These are phyloP conservation scores for Ictalurus punctatus DNA, from an alignment of 2,113 vertebrate genomes.

Conservation along the genomic window DNA sequence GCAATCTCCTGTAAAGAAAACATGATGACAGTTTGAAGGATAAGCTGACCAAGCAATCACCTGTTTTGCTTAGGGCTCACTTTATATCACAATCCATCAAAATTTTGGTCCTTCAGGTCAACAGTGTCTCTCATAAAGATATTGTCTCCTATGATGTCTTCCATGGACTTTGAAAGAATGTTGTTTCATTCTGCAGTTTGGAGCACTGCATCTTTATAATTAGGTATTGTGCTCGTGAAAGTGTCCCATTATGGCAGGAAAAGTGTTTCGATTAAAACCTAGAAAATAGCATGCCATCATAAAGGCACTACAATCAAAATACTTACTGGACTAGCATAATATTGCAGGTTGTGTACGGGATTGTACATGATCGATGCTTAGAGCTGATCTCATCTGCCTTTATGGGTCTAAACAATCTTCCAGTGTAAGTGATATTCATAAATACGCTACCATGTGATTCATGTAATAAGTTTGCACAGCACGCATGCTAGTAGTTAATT, in stretches of 20 bases:
- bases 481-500: slow-evolving; percentile 31
- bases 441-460: not conserved
- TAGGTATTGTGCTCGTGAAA: not conserved
- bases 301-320: not conserved
- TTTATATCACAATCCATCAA: not conserved
- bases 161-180: not conserved
- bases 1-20: not conserved
- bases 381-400: not conserved
- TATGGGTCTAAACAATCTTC: not conserved
- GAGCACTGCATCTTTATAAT: not conserved
- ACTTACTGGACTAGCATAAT: not conserved
- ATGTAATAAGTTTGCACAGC: not conserved
- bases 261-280: not conserved
- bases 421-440: slow-evolving; percentile 5
- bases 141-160: not conserved
- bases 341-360: not conserved
- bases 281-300: not conserved
- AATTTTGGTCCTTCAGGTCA: not conserved
- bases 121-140: not conserved
- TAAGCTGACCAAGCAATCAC: not conserved
- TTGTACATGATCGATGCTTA: not conserved
- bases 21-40: not conserved
- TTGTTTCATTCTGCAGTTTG: not conserved
- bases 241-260: not conserved
- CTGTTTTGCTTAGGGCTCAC: not conserved